A percentile compares a stretch with the other conserved stretches of the same genome.
Conservation (phyloP, 1,140 invertebrate genomes). For the Drosophila erecta region DNA sequence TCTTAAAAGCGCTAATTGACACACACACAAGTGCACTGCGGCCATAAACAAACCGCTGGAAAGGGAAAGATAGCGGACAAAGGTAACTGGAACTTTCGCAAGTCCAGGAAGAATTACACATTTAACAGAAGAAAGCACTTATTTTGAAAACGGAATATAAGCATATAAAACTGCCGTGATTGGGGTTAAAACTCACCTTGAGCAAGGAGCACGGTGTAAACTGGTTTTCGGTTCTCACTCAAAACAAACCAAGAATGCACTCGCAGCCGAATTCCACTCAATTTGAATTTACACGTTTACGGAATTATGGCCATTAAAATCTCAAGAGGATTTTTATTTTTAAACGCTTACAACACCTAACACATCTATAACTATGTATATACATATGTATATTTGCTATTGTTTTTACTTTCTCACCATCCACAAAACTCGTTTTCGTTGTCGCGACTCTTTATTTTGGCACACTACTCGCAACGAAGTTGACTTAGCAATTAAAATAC, state of each 20-base stretch:
- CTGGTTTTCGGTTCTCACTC: conserved; percentile 33
- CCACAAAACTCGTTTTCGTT: conserved; percentile 25
- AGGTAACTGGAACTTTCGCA: conserved; percentile 72
- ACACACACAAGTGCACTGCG: conserved; percentile 38
- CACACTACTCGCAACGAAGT: conserved; percentile 12
- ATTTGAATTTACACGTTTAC: conserved; percentile 25
- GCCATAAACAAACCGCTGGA: conserved; percentile 46
- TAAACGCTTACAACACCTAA: conserved; percentile 38
- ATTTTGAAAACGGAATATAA: conserved; percentile 24
- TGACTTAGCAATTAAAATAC: conserved; percentile 8
- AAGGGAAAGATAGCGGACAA: conserved; percentile 8
- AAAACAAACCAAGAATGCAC: conserved; percentile 44
- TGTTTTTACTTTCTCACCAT: conserved; percentile 38
- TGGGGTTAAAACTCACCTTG: conserved; percentile 12
- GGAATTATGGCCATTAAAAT: background rate
- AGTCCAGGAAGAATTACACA: conserved; percentile 18
- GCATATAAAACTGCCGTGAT: background rate
- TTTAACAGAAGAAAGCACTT: conserved; percentile 23
- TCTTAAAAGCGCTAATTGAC: conserved; percentile 71
- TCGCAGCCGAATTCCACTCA: conserved; percentile 22
- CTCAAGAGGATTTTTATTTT: conserved; percentile 28
- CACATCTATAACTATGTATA: conserved; percentile 1
- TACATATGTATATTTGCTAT: conserved; percentile 12
- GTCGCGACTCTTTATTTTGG: conserved; percentile 25
- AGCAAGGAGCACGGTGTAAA: conserved; percentile 3